Evolutionary conservation across 2,797 vertebrate species (phyloP), one percentile per base, ranked within the genome.

Genomic region (Coregonus sp.): DNA sequence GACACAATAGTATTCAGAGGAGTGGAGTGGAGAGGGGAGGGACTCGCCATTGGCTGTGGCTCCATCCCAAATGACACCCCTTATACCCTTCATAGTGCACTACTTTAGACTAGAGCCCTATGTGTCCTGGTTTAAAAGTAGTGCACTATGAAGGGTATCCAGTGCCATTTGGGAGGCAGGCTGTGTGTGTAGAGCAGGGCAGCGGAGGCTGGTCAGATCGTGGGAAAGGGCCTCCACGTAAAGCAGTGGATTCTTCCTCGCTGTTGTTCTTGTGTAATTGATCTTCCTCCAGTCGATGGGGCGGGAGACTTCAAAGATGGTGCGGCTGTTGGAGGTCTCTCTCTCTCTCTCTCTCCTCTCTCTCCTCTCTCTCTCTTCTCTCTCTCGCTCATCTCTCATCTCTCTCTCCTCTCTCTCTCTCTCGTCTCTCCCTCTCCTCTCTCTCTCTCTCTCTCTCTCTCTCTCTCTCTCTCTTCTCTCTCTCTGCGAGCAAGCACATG

Each of bases 211-310:
- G 81, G 84, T 87, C 90, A 79, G 92, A 94, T 94, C 94, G 94
- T 96, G 96, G 95, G 95, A 96, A 96, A 94, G 93, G 85, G 91
- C 90, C 92, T 91, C 87, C 92, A 92, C 94, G 92, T 93, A 92
- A 92, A 90, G 93, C 93, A 91, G 89, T 90, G 90, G 40, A 85
- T 93, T 92, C 93, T 93, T 88, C 92, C 91, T 92, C 91, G 88
- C 92, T 91, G 93, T 94, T 95, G 94, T 94, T 95, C 92, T 92
- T 90, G 85, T 93, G 93, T 94, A 96, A 95, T 94, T 94, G 95
- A 94, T 95, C 94, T 96, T 93, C 87, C 91, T 92, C 89, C 91
- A 89, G 88, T 91, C 86, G 90, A 93, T 86, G 87, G 87, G 81
- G 89, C 89, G 75, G 86, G 87, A 86, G 77, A 90, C 94, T 95